A percentile compares a stretch with the other conserved stretches of the same genome.
These are phyloP conservation scores for Antitype chi DNA, from an alignment of 2,888 invertebrate genomes.

Conservation along the genomic window DNA sequence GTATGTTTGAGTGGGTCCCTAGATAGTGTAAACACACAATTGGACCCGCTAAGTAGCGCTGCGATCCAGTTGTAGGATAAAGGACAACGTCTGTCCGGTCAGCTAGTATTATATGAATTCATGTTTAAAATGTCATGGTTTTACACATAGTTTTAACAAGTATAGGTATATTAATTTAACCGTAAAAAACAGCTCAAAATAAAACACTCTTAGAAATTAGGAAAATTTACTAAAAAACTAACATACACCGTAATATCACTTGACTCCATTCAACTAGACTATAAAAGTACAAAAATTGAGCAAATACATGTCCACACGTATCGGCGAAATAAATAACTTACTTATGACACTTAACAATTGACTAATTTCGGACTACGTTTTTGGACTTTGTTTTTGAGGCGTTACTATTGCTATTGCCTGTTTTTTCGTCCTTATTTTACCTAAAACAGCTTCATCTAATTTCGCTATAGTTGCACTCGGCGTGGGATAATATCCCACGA, in stretches of 20 bases:
- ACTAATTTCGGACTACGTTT: conserved; percentile 77
- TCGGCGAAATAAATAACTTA: conserved; percentile 70
- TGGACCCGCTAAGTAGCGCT: too few species aligned
- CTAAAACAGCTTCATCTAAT: conserved; percentile 85
- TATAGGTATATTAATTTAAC: not conserved
- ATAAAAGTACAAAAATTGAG: conserved; percentile 83
- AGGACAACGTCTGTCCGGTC: too few species aligned
- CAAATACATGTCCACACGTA: conserved; percentile 78
- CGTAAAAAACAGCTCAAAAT: conserved; percentile 31
- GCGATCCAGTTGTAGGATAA: too few species aligned
- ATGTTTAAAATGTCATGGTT: too few species aligned
- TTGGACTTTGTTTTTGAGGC: conserved; percentile 79
- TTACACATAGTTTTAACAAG: not conserved
- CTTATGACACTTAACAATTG: conserved; percentile 84
- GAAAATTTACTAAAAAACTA: conserved; percentile 85
- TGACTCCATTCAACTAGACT: conserved; percentile 85
- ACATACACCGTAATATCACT: conserved; percentile 91
- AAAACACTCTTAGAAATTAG: conserved; percentile 71
- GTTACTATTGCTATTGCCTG: conserved; percentile 75
- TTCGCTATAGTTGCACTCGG: conserved; percentile 80
- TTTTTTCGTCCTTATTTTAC: conserved; percentile 78
- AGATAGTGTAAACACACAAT: too few species aligned
- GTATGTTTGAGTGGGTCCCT: too few species aligned
- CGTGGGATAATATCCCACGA: conserved; percentile 80
- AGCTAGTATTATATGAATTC: not conserved